Percentiles rank a stretch among this genome's conserved stretches.
phyloP scores from a whole-genome alignment of 2,888 invertebrate species.

The Tetropium fuscum region DNA sequence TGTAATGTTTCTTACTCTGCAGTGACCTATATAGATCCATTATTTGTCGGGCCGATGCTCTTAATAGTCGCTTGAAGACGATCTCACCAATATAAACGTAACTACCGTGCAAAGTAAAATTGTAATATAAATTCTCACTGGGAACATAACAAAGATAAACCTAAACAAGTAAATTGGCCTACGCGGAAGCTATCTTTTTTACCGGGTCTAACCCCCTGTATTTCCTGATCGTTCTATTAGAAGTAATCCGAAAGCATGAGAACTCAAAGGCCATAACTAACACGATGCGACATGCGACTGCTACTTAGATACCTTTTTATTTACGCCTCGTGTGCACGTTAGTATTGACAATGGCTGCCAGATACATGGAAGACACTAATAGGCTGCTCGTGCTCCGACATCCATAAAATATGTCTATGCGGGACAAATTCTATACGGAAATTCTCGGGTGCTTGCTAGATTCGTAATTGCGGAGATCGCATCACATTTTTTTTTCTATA shows the following conservation, averaged over 20 bases:
- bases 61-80: not conserved
- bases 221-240: slow-evolving; percentile 21
- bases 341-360: slow-evolving; percentile 5
- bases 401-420: slow-evolving; percentile 9
- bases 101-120: not conserved
- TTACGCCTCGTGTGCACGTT: slow-evolving; percentile 7
- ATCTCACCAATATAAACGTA: slow-evolving; percentile 1
- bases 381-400: slow-evolving; percentile 2
- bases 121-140: slow-evolving; percentile 2
- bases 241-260: slow-evolving; percentile 20
- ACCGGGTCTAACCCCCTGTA: not conserved
- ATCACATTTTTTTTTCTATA: too few species aligned
- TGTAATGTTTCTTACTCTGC: too few species aligned
- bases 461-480: too few species aligned
- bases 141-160: slow-evolving; percentile 7
- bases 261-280: slow-evolving; percentile 28
- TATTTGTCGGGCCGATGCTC: not conserved
- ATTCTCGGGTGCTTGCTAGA: too few species aligned
- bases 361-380: slow-evolving; percentile 9
- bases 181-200: slow-evolving; percentile 13
- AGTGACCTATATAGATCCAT: too few species aligned
- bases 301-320: slow-evolving; percentile 26
- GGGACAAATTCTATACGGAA: not conserved
- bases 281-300: slow-evolving; percentile 27
- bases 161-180: slow-evolving; percentile 17